Evolutionary conservation across 2,113 vertebrate genomes (phyloP).

Genomic region (Oostethus manadensis): DNA sequence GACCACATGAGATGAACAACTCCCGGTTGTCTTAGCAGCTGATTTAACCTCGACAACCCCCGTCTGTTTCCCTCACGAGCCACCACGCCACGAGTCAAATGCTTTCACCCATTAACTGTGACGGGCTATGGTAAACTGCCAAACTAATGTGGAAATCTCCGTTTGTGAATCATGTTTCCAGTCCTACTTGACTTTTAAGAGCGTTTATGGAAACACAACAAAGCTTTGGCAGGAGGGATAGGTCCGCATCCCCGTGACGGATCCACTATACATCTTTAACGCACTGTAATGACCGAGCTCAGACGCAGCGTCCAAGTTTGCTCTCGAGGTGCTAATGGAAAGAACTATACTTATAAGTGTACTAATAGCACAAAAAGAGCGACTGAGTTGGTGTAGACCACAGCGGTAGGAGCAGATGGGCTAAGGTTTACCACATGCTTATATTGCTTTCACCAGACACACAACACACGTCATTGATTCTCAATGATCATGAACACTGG

Average conservation of each 20-base stretch:
- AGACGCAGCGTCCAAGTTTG: slow-evolving; percentile 12
- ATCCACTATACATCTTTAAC: neutral
- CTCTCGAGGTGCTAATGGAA: slow-evolving; percentile 39
- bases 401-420: slow-evolving; percentile 13
- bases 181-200: slow-evolving; percentile 33
- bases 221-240: slow-evolving; percentile 24
- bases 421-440: slow-evolving; percentile 35
- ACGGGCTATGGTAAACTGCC: slow-evolving; percentile 32
- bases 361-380: slow-evolving; percentile 50
- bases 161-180: slow-evolving; percentile 28
- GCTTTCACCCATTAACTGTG: slow-evolving; percentile 17
- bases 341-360: slow-evolving; percentile 30
- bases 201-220: slow-evolving; percentile 49
- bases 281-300: slow-evolving; percentile 21
- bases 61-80: neutral
- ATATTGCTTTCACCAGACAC: slow-evolving; percentile 40
- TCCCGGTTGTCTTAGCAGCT: slow-evolving; percentile 54
- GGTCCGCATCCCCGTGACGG: slow-evolving; percentile 31
- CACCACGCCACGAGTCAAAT: slow-evolving; percentile 15
- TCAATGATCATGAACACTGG: too few relatives aligned
- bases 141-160: slow-evolving; percentile 30
- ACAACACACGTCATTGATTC: slow-evolving; percentile 50
- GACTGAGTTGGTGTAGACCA: slow-evolving; percentile 33
- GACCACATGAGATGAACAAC: slow-evolving; percentile 51
- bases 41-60: slow-evolving; percentile 32